Evolutionary conservation across 2,113 vertebrate species (phyloP), one percentile per base, ranked within the genome.

Genomic region (Tinamus guttatus): DNA sequence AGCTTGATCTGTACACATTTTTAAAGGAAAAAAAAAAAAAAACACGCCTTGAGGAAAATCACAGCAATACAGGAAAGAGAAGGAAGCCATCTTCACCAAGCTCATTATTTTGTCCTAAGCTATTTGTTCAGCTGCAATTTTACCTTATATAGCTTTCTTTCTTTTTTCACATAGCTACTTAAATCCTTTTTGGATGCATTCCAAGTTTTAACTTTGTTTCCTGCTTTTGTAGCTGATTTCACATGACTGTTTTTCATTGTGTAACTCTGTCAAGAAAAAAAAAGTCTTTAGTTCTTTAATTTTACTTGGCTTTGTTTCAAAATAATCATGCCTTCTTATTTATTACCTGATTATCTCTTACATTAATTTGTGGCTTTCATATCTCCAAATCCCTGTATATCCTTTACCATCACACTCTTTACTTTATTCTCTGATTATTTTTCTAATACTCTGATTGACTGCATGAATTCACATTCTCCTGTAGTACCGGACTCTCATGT

Each of bases 231-330:
- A 84, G 51, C 69, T 89, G 73, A 88, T 90, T 92, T 93, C 83
- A 89, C 13, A 8, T 93, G 83, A 76, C 2, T 2, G 12, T 58
- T 95, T 90, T 90, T 84, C 83, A 81, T 71, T 93, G 83, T 79
- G 45, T 89, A 87, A 49, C 62, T 76, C 5, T 93, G 67, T 86
- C 74, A 86, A 93, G 82, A 63, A 75, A 83, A 92, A 92, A 69
- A 62, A 49, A 52, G n/a, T 58, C 51, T 68, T 81, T 52, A 75
- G 30, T 70, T 86, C 30, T 93, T 97, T 83, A 75, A 94, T 94
- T 68, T 84, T n/a, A 90, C 58, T 94, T 96, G 92, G 73, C 69
- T 95, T 86, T 95, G 64, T 94, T 95, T 94, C 85, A 94, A 93
- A 95, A 86, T 81, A 93, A 58, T 86, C 68, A 47, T 78, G 12